Base-by-base conservation (phyloP, 2,797 vertebrate species). In the Pterois miles region DNA sequence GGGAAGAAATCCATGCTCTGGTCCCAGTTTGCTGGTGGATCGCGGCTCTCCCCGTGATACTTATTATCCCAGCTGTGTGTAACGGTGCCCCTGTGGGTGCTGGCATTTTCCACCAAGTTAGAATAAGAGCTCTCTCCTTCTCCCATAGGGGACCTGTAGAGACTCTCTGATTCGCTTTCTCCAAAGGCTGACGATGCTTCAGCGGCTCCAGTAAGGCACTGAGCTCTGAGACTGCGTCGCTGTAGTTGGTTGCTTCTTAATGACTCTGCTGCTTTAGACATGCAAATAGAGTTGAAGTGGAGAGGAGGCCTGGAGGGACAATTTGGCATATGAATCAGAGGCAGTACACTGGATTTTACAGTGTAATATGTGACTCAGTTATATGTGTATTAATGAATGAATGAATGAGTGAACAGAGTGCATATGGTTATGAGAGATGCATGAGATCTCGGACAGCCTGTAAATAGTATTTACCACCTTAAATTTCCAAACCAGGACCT, bases 101-200 rank as follows among this genome's bases (percentile, higher is more conserved):
- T 89, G 86, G 87, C 89, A 91, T 94, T 94, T 93, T 91, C 89
- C 91, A 90, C 77, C 71, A 65, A 91, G 86, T 91, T 93, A 87
- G 88, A 88, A 86, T 80, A 90, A 91, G 86, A 93, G 87, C 88
- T 86, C 90, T 83, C 81, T 76, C 86, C 76, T 85, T 78, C 75
- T 87, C 88, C 89, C 89, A 82, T 70, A 81, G 88, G 88, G 86
- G 86, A 90, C 85, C 85, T 84, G 87, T 71, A 83, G 85, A 87
- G 87, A 70, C 79, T 86, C 84, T 90, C 82, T 87, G 80, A 90
- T 84, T 89, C 68, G 38, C 84, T 82, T 79, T 73, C 90, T 92
- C 88, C 80, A 29, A 87, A 84, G 80, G 86, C 87, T 88, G 90
- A 86, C 48, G 78, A 71, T 80, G 84, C 89, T 81, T 80, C 80